phyloP scores from a whole-genome alignment of 2,113 vertebrate genomes.

The Dipodomys stephensi region DNA sequence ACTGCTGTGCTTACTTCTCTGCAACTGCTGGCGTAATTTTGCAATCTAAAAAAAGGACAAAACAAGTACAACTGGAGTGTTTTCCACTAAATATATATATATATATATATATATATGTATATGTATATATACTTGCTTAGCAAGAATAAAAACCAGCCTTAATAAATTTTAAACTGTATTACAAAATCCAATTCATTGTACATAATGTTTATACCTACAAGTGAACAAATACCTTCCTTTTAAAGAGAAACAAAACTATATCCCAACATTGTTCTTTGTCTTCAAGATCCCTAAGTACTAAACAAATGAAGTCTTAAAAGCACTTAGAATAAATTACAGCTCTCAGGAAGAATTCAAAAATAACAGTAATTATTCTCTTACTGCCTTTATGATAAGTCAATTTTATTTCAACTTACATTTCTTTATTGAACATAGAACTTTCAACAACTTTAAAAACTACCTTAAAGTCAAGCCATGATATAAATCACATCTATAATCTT shows the following conservation, averaged over 20 bases:
- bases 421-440: not conserved
- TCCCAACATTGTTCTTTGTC: slow-evolving; percentile 8
- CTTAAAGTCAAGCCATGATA: slow-evolving; percentile 55
- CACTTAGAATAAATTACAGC: slow-evolving; percentile 43
- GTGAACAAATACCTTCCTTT: not conserved
- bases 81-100: not conserved
- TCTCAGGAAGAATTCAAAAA: slow-evolving; percentile 37
- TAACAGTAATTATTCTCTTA: not conserved
- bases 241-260: slow-evolving; percentile 34
- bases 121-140: slow-evolving; percentile 27
- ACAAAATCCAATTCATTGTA: slow-evolving; percentile 39
- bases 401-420: slow-evolving; percentile 33
- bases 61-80: slow-evolving; percentile 29
- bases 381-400: not conserved
- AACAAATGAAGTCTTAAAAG: slow-evolving; percentile 27
- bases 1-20: slow-evolving; percentile 99
- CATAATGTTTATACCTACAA: not conserved
- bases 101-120: too few species aligned
- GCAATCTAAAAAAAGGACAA: slow-evolving; percentile 90
- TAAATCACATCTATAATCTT: slow-evolving; percentile 41
- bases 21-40: slow-evolving; percentile 97
- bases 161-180: slow-evolving; percentile 30
- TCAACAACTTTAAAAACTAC: slow-evolving; percentile 47
- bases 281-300: slow-evolving; percentile 33
- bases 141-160: slow-evolving; percentile 8